Conservation (phyloP, 2,888 invertebrate genomes). For the Polyommatus iphigenia region DNA sequence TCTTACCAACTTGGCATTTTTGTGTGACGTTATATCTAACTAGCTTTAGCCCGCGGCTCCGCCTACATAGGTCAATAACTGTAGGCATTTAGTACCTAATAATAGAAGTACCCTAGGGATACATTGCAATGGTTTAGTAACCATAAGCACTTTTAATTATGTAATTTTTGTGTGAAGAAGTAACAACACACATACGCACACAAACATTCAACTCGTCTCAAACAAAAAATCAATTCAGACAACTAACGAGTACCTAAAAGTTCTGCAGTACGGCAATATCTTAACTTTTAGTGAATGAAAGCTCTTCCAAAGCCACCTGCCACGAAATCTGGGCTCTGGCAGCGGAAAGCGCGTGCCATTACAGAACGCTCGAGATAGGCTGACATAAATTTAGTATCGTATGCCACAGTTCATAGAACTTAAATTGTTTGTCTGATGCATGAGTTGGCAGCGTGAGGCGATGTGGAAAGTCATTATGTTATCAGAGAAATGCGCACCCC, state of each 20-base stretch:
- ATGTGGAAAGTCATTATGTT: conserved; percentile 71
- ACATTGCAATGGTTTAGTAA: too few species aligned
- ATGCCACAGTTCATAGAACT: conserved; percentile 71
- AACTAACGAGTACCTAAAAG: too few species aligned
- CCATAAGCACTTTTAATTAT: too few species aligned
- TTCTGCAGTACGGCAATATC: neutral
- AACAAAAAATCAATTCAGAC: too few species aligned
- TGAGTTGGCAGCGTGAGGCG: conserved; percentile 63
- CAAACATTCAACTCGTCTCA: too few species aligned
- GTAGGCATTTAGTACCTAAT: too few species aligned
- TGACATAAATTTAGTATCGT: conserved; percentile 73
- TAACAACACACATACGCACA: too few species aligned
- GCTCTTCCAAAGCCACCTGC: neutral
- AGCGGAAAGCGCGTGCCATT: conserved; percentile 64
- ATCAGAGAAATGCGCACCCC: conserved; percentile 67
- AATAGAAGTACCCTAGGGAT: too few species aligned
- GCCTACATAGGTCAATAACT: too few species aligned
- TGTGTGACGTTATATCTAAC: neutral
- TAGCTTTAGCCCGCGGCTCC: too few species aligned
- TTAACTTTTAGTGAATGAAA: neutral
- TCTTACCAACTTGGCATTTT: neutral
- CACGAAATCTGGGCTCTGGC: conserved; percentile 28
- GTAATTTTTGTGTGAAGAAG: too few species aligned
- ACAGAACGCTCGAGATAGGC: conserved; percentile 70
- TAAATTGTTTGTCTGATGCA: conserved; percentile 56